Conservation (phyloP, 2,113 vertebrate species). For the Ascaphus truei region DNA sequence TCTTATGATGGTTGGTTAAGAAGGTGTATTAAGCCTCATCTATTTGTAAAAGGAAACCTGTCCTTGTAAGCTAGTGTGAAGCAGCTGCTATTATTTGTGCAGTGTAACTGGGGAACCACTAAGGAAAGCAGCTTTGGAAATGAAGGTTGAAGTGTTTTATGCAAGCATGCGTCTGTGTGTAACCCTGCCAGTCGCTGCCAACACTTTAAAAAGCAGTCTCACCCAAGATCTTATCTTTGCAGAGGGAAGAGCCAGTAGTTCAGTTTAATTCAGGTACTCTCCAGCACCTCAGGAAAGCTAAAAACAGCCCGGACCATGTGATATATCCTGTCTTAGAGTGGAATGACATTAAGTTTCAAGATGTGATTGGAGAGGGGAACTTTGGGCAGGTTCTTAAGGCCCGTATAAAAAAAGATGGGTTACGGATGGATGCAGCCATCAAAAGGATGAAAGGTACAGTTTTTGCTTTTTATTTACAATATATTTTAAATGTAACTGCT, state of each 20-base stretch:
- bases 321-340: constrained; percentile 82
- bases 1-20: too few species aligned
- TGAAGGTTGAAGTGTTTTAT: too few species aligned
- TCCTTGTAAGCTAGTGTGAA: too few species aligned
- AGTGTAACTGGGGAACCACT: too few species aligned
- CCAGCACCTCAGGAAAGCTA: constrained; percentile 71
- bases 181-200: too few species aligned
- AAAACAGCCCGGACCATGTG: constrained; percentile 69
- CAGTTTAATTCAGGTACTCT: constrained; percentile 83
- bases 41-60: too few species aligned
- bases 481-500: background rate
- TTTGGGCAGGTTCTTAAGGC: constrained; percentile 87
- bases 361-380: constrained; percentile 85
- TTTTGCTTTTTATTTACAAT: too few species aligned
- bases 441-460: constrained; percentile 85
- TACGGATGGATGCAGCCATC: constrained; percentile 84
- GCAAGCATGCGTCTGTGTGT: too few species aligned
- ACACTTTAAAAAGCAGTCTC: too few species aligned
- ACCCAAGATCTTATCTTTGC: constrained; percentile 28
- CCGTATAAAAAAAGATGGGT: constrained; percentile 83
- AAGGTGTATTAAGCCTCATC: too few species aligned
- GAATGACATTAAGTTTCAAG: constrained; percentile 89
- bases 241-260: constrained; percentile 84
- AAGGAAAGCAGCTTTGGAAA: too few species aligned
- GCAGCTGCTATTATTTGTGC: too few species aligned